phyloP scores from a whole-genome alignment of 2,113 vertebrate species.

The Heterotilapia buettikoferi region DNA sequence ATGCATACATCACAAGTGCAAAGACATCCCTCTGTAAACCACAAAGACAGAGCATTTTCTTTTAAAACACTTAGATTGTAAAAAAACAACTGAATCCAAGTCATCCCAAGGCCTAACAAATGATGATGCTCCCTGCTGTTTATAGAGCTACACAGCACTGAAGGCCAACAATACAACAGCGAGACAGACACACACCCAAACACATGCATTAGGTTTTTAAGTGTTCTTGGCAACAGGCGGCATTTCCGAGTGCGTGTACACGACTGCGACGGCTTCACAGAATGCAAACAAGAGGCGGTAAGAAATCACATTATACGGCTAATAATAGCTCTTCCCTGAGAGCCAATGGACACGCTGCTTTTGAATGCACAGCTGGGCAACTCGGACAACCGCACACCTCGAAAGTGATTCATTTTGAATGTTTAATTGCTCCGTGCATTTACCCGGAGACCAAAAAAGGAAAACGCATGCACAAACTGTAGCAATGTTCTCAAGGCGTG shows the following conservation, averaged over 20 bases:
- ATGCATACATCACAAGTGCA: neutral
- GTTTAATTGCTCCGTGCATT: neutral
- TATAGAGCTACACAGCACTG: neutral
- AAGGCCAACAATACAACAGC: neutral
- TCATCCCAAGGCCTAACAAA: neutral
- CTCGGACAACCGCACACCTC: neutral
- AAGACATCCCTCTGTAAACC: neutral
- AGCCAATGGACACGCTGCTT: neutral
- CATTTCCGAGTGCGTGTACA: neutral
- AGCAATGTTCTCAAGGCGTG: neutral
- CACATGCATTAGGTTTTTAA: neutral
- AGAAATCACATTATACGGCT: neutral
- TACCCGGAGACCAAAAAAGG: neutral
- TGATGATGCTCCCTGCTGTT: neutral
- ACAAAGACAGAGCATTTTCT: neutral
- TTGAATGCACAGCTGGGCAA: neutral
- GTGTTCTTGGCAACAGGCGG: neutral
- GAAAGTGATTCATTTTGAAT: neutral
- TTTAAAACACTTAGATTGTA: neutral
- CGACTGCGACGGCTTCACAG: fast-evolving
- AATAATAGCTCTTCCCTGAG: neutral
- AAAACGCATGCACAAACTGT: neutral
- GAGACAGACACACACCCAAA: neutral
- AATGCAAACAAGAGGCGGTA: neutral
- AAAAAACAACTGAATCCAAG: neutral